A percentile compares a stretch with the other conserved stretches of the same genome.
phyloP scores from a whole-genome alignment of 2,113 vertebrate species.

The Mastomys coucha region DNA sequence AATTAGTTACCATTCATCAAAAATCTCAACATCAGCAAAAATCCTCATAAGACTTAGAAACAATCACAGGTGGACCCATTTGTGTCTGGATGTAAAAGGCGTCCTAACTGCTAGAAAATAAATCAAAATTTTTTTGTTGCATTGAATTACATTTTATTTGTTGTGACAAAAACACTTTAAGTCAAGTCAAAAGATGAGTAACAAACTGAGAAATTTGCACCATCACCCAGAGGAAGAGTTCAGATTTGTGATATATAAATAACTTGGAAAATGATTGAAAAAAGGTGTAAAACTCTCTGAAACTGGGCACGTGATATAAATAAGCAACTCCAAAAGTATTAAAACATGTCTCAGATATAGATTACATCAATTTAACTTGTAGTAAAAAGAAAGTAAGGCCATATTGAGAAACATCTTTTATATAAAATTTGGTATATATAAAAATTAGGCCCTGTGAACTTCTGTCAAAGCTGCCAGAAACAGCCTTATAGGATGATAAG shows the following conservation, averaged over 20 bases:
- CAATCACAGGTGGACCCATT: background rate
- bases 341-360: constrained; percentile 35
- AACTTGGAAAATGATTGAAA: constrained; percentile 20
- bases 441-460: background rate
- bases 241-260: background rate
- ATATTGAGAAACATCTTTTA: background rate
- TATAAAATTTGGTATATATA: background rate
- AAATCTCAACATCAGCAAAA: background rate
- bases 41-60: background rate
- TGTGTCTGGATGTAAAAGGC: background rate
- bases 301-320: background rate
- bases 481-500: background rate
- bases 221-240: background rate
- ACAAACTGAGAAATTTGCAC: background rate
- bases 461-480: background rate
- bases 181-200: constrained; percentile 13
- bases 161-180: constrained; percentile 13
- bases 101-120: constrained; percentile 11
- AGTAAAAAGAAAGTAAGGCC: constrained; percentile 6
- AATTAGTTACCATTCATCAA: constrained; percentile 11
- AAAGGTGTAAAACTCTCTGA: background rate
- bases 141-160: background rate
- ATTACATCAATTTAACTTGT: constrained; percentile 16
- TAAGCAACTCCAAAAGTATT: constrained; percentile 1
- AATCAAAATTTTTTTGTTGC: background rate